Conservation (phyloP, 2,888 invertebrate genomes). For the Cephus pulcher region DNA sequence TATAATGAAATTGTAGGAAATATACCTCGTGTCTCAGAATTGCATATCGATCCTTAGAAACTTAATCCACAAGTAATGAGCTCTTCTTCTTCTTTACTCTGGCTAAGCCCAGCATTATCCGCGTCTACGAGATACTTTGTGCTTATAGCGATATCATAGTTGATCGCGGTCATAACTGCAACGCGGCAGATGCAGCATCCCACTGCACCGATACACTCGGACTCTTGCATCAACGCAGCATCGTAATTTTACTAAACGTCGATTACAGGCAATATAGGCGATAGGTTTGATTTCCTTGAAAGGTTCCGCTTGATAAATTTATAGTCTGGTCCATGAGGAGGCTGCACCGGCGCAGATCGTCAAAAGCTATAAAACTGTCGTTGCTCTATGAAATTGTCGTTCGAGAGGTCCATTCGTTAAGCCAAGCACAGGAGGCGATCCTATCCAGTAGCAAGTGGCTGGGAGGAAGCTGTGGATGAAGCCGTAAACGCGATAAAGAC, state of each 20-base stretch:
- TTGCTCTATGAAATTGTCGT: slow-evolving; percentile 4
- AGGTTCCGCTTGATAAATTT: background rate
- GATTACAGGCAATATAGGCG: background rate
- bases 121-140: slow-evolving; percentile 18
- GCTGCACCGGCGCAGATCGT: background rate
- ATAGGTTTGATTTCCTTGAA: background rate
- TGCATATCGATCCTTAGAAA: slow-evolving; percentile 16
- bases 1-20: background rate
- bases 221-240: background rate
- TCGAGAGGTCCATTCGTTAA: background rate
- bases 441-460: background rate
- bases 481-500: slow-evolving; percentile 42
- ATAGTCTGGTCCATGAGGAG: background rate
- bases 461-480: slow-evolving; percentile 27
- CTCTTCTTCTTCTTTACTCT: slow-evolving; percentile 30
- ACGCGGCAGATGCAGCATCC: background rate
- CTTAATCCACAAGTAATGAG: slow-evolving; percentile 49
- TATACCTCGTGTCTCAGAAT: background rate
- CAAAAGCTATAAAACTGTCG: background rate
- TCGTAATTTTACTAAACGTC: background rate
- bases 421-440: background rate
- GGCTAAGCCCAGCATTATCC: slow-evolving; percentile 47
- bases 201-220: background rate
- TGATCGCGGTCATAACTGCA: background rate
- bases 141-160: background rate